A percentile compares a stretch with the other conserved stretches of the same genome.
Conservation (phyloP, 2,113 vertebrate species). For the Cottus gobio region DNA sequence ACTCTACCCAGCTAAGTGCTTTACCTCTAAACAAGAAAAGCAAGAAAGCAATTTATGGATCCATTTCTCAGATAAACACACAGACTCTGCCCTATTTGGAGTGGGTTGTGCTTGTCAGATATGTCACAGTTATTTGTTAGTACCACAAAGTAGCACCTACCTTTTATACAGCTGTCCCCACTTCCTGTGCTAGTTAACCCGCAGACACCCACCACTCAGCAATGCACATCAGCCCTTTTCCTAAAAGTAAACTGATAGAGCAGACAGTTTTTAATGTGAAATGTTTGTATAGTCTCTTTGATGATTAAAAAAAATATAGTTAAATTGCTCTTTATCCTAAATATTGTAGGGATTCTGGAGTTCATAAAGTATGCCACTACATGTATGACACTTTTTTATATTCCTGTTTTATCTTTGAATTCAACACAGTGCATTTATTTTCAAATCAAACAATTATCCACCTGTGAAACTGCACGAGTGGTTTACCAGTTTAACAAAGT, state of each 20-base stretch:
- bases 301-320: background rate
- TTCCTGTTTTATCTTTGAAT: background rate
- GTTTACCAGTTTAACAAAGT: conserved; percentile 70
- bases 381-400: background rate
- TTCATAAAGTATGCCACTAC: background rate
- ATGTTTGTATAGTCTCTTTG: background rate
- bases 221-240: conserved; percentile 22
- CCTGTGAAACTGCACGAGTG: conserved; percentile 58
- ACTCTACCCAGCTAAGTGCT: conserved; percentile 8
- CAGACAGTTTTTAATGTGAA: background rate
- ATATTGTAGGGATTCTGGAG: background rate
- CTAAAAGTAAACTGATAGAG: background rate
- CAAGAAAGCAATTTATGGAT: conserved; percentile 27
- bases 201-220: conserved; percentile 53
- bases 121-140: conserved; percentile 71
- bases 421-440: conserved; percentile 15
- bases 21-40: conserved; percentile 34
- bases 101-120: conserved; percentile 20
- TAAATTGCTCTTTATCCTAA: background rate
- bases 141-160: conserved; percentile 67
- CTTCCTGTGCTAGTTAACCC: conserved; percentile 79
- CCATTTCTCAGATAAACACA: conserved; percentile 23
- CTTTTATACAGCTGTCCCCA: conserved; percentile 75
- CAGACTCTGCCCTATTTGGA: conserved; percentile 1
- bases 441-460: conserved; percentile 25